phyloP scores from a whole-genome alignment of 2,113 vertebrate genomes.

The Corydoras maculifer region DNA sequence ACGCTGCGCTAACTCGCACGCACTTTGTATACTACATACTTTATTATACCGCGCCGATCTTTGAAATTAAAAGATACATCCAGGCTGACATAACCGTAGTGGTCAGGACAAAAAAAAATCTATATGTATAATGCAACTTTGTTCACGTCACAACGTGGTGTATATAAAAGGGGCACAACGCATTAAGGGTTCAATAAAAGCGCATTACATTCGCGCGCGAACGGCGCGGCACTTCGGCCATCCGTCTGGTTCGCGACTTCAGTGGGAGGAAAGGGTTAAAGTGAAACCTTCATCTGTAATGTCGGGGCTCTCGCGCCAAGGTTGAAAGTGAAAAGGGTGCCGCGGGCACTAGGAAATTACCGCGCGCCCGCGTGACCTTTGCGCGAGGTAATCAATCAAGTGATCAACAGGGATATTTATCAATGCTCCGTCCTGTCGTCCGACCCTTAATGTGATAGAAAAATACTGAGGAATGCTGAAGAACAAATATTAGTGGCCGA shows the following conservation, averaged over 20 bases:
- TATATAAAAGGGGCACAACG: too few relatives aligned
- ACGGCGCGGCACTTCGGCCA: too few relatives aligned
- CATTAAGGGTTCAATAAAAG: too few relatives aligned
- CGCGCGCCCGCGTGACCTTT: slow-evolving; percentile 93
- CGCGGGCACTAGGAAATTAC: slow-evolving; percentile 98
- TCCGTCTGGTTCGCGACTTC: slow-evolving; percentile 42
- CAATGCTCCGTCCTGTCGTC: slow-evolving; percentile 80
- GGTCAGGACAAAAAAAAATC: too few relatives aligned
- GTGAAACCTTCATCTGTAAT: slow-evolving; percentile 81
- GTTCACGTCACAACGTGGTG: too few relatives aligned
- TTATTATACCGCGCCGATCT: too few relatives aligned
- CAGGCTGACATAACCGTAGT: too few relatives aligned
- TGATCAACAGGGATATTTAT: slow-evolving; percentile 99
- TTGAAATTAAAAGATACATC: too few relatives aligned
- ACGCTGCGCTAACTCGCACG: slow-evolving; percentile 76
- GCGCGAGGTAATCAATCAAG: slow-evolving; percentile 99
- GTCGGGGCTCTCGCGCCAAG: slow-evolving; percentile 75
- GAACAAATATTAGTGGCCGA: background rate
- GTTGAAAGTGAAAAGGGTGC: slow-evolving; percentile 96
- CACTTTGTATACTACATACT: too few relatives aligned
- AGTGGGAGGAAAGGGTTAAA: slow-evolving; percentile 81
- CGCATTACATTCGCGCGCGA: too few relatives aligned
- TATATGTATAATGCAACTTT: too few relatives aligned
- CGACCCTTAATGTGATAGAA: slow-evolving; percentile 51
- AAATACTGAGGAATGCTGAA: slow-evolving; percentile 12